Base-by-base conservation (phyloP, 2,888 invertebrate genomes). In the Melanostoma mellinum region DNA sequence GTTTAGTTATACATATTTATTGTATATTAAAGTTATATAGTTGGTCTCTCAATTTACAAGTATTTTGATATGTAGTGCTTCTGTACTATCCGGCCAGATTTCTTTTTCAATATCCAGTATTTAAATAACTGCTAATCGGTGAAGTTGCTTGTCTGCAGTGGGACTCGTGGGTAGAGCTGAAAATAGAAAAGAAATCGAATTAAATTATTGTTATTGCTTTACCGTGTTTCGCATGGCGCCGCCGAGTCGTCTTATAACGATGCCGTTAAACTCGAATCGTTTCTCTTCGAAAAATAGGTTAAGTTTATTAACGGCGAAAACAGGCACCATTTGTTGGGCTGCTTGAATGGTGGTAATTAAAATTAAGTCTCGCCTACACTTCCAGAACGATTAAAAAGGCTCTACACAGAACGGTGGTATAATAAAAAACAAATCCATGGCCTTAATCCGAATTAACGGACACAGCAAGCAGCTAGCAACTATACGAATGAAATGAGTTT, bases 141-240 rank as follows among this genome's bases (percentile, higher is more conserved):
- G 86, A 88, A 89, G 86, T 89, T 89, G 58, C 89, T 88, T 61
- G 92, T 93, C 92, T 93, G 93, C 87, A 93, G 90, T 90, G 93
- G 93, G 90, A 94, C 93, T 91, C 94, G 92, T 88, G 94, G 94
- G 90, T 94, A 94, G 90, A 94, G 92, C 94, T 94, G 92, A 1
- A 92, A 92, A 86, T 88, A 89, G 86, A 86, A 87, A 87, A 8
- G 74, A 44, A 71, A 52, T 30, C 2, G 4, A 8, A 44, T 0
- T 40, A 30, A 42, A 33, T 53, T 8, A 4, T n/a, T 36, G 40
- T 33, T 44, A 52, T 6, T 52, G 3, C 20, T 20, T 1, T 20
- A 20, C 20, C 20, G 20, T 20, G 20, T 20, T 20, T 20, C 20
- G 20, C 20, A 20, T 20, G 20, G 20, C 20, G 20, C 20, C 20